Conservation (phyloP, 1,140 invertebrate genomes). For the Diorhabda sublineata region DNA sequence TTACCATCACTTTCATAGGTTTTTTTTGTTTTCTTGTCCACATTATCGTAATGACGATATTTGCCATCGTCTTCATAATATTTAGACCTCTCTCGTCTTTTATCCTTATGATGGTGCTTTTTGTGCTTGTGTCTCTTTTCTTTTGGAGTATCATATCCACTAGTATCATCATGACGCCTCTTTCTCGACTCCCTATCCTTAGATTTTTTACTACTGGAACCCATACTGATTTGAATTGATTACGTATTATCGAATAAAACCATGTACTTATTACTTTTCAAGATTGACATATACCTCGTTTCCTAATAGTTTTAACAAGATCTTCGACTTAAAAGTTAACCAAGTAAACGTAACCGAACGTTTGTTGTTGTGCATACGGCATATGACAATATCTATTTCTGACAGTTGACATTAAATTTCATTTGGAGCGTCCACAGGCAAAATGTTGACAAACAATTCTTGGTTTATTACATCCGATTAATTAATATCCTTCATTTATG, state of each 20-base stretch:
- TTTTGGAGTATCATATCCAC: slow-evolving; percentile 49
- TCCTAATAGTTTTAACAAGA: no score
- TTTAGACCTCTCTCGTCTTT: slow-evolving; percentile 50
- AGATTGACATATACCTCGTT: no score
- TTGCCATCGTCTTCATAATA: slow-evolving; percentile 50
- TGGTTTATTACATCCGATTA: no score
- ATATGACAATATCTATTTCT: no score
- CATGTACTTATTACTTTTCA: neutral
- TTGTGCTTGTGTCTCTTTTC: slow-evolving; percentile 59
- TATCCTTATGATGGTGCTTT: slow-evolving; percentile 57
- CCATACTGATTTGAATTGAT: slow-evolving; percentile 44
- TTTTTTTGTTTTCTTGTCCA: slow-evolving; percentile 44
- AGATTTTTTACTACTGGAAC: slow-evolving; percentile 55
- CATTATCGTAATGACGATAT: neutral
- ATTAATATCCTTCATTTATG: no score
- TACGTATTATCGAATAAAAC: neutral
- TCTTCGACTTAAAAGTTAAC: no score
- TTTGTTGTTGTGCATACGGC: no score
- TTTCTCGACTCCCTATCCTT: slow-evolving; percentile 52
- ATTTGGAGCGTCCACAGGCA: no score
- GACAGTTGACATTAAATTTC: no score
- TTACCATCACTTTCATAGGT: slow-evolving; percentile 58
- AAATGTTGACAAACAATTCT: no score
- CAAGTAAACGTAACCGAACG: no score
- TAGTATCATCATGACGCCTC: slow-evolving; percentile 50